These are phyloP conservation scores for Chrosomus eos DNA, from an alignment of 2,797 vertebrate genomes.

Conservation along the genomic window DNA sequence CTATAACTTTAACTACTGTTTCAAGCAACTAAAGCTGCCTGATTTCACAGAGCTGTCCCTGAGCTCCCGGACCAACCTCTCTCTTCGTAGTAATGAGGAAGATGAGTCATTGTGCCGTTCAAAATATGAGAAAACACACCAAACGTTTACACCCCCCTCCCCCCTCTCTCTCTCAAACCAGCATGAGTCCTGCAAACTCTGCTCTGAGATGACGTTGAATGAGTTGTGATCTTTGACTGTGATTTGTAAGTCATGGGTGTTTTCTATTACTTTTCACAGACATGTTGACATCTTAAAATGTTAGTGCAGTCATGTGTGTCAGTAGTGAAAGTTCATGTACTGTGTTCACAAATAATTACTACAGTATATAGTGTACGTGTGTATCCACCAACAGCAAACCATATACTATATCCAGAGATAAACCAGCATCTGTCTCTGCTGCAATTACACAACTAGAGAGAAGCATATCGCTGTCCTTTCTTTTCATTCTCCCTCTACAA, in stretches of 20 bases:
- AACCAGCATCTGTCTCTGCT: background rate
- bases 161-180: background rate
- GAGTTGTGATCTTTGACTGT: background rate
- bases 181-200: background rate
- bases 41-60: slow-evolving; percentile 34
- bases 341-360: background rate
- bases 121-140: slow-evolving; percentile 55
- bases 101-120: slow-evolving; percentile 74
- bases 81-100: slow-evolving; percentile 64
- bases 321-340: background rate
- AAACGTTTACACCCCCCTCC: slow-evolving; percentile 24
- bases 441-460: background rate
- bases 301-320: background rate
- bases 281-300: background rate
- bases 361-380: background rate
- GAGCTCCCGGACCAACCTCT: slow-evolving; percentile 60
- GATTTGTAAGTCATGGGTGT: background rate
- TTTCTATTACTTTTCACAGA: slow-evolving; percentile 12
- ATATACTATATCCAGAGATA: background rate
- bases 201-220: background rate
- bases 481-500: background rate
- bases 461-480: background rate
- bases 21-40: slow-evolving; percentile 30
- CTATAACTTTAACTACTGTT: slow-evolving; percentile 31
- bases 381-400: background rate